phyloP scores from a whole-genome alignment of 2,113 vertebrate genomes.

The Psammodynastes pulverulentus region DNA sequence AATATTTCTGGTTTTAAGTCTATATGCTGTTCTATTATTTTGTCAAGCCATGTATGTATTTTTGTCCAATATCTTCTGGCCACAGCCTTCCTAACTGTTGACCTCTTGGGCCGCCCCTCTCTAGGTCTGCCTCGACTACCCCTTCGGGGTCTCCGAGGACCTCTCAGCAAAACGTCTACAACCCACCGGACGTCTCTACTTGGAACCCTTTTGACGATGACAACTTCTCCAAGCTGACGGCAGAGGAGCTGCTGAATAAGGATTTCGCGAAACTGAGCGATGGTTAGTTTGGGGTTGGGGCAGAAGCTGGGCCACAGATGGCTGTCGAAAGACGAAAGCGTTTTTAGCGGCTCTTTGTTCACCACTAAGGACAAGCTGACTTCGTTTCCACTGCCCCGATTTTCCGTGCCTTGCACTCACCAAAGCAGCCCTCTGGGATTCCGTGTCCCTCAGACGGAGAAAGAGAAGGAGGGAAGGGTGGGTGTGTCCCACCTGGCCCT shows the following conservation, averaged over 20 bases:
- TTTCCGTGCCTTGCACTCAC: neutral
- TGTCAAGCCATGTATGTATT: no score
- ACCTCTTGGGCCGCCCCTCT: constrained; percentile 45
- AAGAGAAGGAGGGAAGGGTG: neutral
- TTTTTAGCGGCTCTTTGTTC: no score
- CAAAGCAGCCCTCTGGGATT: neutral
- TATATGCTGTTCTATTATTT: no score
- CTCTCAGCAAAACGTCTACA: constrained; percentile 81
- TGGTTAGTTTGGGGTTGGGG: constrained; percentile 68
- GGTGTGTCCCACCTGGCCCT: neutral
- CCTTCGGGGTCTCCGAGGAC: constrained; percentile 84
- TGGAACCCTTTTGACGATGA: constrained; percentile 99
- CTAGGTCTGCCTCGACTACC: constrained; percentile 94
- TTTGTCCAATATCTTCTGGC: no score
- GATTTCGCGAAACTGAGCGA: constrained; percentile 94
- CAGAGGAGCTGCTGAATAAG: constrained; percentile 96
- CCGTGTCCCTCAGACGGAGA: neutral
- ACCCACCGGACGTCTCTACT: constrained; percentile 73
- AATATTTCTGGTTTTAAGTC: no score
- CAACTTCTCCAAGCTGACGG: constrained; percentile 97
- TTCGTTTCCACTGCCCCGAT: neutral
- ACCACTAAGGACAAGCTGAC: no score
- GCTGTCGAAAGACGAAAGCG: neutral
- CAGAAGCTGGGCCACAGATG: neutral
- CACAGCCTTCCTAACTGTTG: neutral